Percentiles rank a stretch among this genome's conserved stretches.
phyloP scores from a whole-genome alignment of 2,888 invertebrate genomes.

The Sphinx pinastri region DNA sequence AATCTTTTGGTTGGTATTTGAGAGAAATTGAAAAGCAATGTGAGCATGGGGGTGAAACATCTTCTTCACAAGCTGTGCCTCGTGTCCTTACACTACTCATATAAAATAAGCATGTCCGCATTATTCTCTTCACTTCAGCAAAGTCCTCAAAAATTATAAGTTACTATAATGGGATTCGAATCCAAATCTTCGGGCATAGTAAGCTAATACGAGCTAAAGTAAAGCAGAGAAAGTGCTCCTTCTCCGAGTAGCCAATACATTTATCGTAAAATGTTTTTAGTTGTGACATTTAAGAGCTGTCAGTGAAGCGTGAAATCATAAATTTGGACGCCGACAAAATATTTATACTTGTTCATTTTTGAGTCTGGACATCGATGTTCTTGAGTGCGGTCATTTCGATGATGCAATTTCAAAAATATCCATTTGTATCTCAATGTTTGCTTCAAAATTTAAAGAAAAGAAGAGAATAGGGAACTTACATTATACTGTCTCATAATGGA shows the following conservation, averaged over 20 bases:
- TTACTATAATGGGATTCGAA: not conserved
- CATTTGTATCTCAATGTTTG: not conserved
- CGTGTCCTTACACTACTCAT: no score
- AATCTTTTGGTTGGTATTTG: no score
- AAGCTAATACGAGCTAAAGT: no score
- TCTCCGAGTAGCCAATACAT: not conserved
- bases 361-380: not conserved
- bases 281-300: not conserved
- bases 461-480: no score
- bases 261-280: not conserved
- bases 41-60: no score
- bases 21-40: no score
- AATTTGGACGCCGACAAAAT: not conserved
- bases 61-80: no score
- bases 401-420: not conserved
- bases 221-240: not conserved
- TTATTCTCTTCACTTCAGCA: not conserved
- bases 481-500: no score
- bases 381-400: not conserved
- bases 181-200: not conserved
- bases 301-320: not conserved
- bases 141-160: not conserved
- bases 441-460: no score
- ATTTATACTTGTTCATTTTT: not conserved
- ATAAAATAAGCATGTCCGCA: not conserved